These are phyloP conservation scores for Corvus cornix DNA, from an alignment of 2,113 vertebrate species.

Conservation along the genomic window DNA sequence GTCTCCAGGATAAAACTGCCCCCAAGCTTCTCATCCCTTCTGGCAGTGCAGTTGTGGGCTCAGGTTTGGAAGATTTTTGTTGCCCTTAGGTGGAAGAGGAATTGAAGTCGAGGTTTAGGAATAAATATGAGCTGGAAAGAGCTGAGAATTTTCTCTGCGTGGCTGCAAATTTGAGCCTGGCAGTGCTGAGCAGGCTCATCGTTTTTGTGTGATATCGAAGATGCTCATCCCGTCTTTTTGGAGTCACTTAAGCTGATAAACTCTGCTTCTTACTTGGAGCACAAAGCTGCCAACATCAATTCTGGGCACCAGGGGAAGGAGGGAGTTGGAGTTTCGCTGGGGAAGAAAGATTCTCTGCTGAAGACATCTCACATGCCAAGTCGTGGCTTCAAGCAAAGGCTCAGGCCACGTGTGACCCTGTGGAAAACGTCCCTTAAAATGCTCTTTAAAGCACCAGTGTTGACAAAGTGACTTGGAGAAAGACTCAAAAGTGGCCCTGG, in stretches of 20 bases:
- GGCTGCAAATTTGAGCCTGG: neutral
- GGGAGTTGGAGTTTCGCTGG: neutral
- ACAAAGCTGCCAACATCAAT: conserved; percentile 13
- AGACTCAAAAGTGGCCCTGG: neutral
- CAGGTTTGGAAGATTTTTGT: neutral
- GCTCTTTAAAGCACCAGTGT: neutral
- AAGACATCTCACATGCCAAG: neutral
- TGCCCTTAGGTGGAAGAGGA: neutral
- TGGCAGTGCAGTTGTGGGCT: neutral
- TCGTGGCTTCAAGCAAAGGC: neutral
- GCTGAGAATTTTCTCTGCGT: neutral
- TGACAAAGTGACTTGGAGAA: neutral
- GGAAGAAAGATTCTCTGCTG: neutral
- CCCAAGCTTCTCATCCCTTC: neutral
- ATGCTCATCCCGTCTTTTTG: neutral
- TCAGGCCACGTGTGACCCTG: neutral
- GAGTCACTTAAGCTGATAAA: neutral
- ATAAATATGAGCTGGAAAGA: neutral
- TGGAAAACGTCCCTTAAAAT: neutral
- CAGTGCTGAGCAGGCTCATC: neutral
- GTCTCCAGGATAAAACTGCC: neutral
- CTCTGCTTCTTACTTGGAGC: neutral
- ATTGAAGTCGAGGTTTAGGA: neutral
- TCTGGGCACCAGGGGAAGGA: neutral
- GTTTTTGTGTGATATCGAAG: neutral